Evolutionary conservation across 2,113 vertebrate genomes (phyloP).

Genomic region (Baryphthengus martii): DNA sequence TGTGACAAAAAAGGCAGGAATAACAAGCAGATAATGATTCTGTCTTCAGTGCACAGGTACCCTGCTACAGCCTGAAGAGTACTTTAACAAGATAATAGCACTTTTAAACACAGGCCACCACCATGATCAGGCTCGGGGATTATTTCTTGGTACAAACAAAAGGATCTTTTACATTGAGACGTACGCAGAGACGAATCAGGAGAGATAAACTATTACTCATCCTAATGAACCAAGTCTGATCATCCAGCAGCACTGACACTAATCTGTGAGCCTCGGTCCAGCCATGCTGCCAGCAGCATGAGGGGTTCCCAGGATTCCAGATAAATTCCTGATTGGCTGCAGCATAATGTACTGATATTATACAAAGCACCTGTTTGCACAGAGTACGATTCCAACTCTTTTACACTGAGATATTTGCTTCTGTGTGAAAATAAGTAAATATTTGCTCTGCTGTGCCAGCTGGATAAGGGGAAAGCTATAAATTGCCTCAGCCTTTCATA

Average conservation of each 20-base stretch:
- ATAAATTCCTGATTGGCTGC: background rate
- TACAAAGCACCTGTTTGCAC: background rate
- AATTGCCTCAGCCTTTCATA: background rate
- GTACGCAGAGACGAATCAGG: background rate
- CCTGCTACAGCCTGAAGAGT: background rate
- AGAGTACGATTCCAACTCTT: background rate
- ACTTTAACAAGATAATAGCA: background rate
- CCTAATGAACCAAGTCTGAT: background rate
- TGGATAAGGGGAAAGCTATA: background rate
- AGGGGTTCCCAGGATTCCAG: background rate
- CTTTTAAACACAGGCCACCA: background rate
- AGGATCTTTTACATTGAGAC: background rate
- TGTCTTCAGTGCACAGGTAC: background rate
- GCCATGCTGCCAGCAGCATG: accelerated
- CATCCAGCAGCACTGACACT: background rate
- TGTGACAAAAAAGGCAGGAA: background rate
- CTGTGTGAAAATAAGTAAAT: slow-evolving; percentile 43
- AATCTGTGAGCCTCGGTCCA: background rate
- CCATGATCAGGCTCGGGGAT: background rate
- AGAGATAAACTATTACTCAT: background rate
- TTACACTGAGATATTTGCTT: slow-evolving; percentile 14
- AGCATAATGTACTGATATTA: background rate
- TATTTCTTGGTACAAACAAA: background rate
- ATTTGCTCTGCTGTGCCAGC: slow-evolving; percentile 40
- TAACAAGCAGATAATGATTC: background rate